phyloP scores from a whole-genome alignment of 2,888 invertebrate genomes.

The Agriopis leucophaearia region DNA sequence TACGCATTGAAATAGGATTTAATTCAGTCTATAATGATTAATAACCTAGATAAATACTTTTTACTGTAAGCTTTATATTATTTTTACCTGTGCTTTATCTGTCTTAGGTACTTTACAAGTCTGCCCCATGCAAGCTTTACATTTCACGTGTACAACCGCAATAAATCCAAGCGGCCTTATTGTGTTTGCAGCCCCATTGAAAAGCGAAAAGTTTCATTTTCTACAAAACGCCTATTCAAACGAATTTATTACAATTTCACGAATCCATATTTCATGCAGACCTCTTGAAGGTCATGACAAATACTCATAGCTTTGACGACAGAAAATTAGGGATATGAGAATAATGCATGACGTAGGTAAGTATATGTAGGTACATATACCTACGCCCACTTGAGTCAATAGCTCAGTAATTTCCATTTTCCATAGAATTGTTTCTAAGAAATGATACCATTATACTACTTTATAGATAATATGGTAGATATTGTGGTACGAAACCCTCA shows the following conservation, averaged over 20 bases:
- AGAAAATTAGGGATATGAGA: slow-evolving; percentile 21
- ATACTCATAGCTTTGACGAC: slow-evolving; percentile 17
- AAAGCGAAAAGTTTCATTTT: slow-evolving; percentile 31
- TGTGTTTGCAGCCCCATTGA: slow-evolving; percentile 28
- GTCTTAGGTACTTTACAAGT: neutral
- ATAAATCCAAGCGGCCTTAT: slow-evolving; percentile 27
- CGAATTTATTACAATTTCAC: slow-evolving; percentile 20
- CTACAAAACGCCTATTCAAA: slow-evolving; percentile 21
- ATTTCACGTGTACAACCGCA: slow-evolving; percentile 26
- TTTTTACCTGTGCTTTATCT: neutral
- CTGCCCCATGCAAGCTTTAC: neutral
- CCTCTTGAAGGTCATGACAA: slow-evolving; percentile 12
- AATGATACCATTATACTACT: too few species aligned
- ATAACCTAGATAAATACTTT: too few species aligned
- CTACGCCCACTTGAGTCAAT: slow-evolving; percentile 7
- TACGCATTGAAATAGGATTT: too few species aligned
- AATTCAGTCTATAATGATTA: too few species aligned
- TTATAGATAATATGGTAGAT: too few species aligned
- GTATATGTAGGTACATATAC: too few species aligned
- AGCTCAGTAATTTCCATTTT: neutral
- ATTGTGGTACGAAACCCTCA: too few species aligned
- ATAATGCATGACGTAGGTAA: slow-evolving; percentile 13
- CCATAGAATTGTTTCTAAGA: neutral
- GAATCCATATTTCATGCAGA: slow-evolving; percentile 22
- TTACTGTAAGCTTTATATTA: neutral